Evolutionary conservation across 2,888 invertebrate genomes (phyloP).

Genomic region (Abrostola tripartita): DNA sequence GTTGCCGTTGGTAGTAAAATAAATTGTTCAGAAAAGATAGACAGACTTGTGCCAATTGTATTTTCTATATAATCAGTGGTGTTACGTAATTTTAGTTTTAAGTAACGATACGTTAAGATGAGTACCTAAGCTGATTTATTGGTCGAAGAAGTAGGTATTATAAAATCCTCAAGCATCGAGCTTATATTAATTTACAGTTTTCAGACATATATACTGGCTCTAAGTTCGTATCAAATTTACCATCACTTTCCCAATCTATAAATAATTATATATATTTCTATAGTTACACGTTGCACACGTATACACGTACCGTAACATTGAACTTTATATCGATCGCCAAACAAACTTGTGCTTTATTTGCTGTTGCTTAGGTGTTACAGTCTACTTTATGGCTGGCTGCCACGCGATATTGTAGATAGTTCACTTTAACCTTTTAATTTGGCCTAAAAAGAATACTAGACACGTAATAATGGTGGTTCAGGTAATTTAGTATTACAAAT

Average conservation of each 20-base stretch:
- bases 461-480: neutral
- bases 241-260: too few species aligned
- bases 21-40: neutral
- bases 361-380: slow-evolving; percentile 16
- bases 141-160: too few species aligned
- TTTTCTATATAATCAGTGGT: neutral
- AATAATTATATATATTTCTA: neutral
- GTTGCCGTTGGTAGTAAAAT: slow-evolving; percentile 21
- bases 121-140: too few species aligned
- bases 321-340: slow-evolving; percentile 43
- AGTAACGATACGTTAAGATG: too few species aligned
- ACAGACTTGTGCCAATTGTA: neutral
- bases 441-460: neutral
- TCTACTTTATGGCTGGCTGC: slow-evolving; percentile 23
- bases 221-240: too few species aligned
- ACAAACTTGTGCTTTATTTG: slow-evolving; percentile 28
- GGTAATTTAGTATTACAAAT: too few species aligned
- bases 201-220: too few species aligned
- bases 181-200: too few species aligned
- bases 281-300: neutral
- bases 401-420: slow-evolving; percentile 34
- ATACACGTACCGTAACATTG: slow-evolving; percentile 32
- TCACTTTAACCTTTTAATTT: slow-evolving; percentile 19
- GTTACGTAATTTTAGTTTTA: neutral
- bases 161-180: too few species aligned